These are phyloP conservation scores for Trogon surrucura DNA, from an alignment of 2,113 vertebrate species.

Conservation along the genomic window DNA sequence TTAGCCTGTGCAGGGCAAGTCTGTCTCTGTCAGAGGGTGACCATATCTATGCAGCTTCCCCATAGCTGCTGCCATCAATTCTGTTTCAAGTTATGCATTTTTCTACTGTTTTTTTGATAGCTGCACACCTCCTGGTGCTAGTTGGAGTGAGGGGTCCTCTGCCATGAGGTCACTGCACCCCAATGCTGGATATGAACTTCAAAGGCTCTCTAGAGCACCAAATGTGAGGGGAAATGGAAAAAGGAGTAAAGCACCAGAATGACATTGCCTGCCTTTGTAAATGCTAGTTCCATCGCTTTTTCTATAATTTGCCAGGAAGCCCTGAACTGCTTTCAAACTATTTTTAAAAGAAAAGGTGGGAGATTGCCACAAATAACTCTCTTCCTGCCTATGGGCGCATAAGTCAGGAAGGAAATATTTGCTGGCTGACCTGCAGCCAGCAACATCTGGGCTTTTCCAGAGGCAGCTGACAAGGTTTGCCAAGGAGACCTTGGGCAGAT, in stretches of 20 bases:
- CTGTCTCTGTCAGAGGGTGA: fast-evolving
- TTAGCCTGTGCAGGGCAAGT: background rate
- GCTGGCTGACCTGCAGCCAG: background rate
- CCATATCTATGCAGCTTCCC: background rate
- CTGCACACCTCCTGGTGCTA: background rate
- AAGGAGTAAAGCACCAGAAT: background rate
- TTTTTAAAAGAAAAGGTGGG: background rate
- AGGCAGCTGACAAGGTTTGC: background rate
- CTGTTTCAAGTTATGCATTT: background rate
- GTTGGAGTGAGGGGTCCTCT: background rate
- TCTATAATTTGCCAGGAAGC: background rate
- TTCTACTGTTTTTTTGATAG: background rate
- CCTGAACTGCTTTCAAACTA: background rate
- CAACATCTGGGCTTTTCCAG: background rate
- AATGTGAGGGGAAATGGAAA: background rate
- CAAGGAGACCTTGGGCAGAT: background rate
- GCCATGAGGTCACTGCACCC: fast-evolving
- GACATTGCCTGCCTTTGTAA: background rate
- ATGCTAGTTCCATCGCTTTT: background rate
- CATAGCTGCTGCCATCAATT: background rate
- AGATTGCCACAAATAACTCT: background rate
- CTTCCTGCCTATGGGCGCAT: background rate
- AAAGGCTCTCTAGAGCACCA: background rate
- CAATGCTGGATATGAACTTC: background rate
- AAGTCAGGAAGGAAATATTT: background rate